Evolutionary conservation across 2,888 invertebrate species (phyloP).

Genomic region (Amphipyra tragopoginis): DNA sequence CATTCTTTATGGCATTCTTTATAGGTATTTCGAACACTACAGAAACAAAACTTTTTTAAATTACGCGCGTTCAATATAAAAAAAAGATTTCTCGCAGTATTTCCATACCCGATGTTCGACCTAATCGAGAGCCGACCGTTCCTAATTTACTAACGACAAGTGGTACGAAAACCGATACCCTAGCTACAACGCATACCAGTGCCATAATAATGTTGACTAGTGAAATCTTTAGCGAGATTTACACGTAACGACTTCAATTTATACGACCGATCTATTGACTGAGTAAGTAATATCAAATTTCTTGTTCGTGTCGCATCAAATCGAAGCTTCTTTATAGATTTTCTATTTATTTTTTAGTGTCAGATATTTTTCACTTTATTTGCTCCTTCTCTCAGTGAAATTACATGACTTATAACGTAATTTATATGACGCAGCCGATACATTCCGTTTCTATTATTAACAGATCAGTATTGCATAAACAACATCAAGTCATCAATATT

Average conservation of each 20-base stretch:
- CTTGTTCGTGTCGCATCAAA: constrained; percentile 45
- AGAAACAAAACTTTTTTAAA: neutral
- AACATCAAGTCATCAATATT: neutral
- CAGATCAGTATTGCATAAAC: no score
- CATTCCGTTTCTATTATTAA: no score
- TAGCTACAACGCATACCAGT: constrained; percentile 61
- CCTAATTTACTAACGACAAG: constrained; percentile 55
- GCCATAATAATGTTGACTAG: constrained; percentile 74
- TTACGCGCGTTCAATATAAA: neutral
- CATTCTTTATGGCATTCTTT: neutral
- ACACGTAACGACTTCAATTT: constrained; percentile 42
- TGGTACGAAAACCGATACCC: constrained; percentile 62
- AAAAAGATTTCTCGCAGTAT: constrained; percentile 1
- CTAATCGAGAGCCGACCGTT: constrained; percentile 32
- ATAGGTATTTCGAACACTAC: neutral
- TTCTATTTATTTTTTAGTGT: constrained; percentile 7
- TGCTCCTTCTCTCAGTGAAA: neutral
- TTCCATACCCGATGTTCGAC: constrained; percentile 11
- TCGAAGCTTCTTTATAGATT: constrained; percentile 2
- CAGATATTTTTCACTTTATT: neutral
- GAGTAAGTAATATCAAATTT: constrained; percentile 51
- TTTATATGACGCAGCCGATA: neutral
- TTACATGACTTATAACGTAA: neutral
- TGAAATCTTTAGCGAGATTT: constrained; percentile 62
- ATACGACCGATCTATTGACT: constrained; percentile 35